Percentiles rank a stretch among this genome's conserved stretches.
Evolutionary conservation across 2,113 vertebrate genomes (phyloP).

Genomic region (Carlito syrichta): DNA sequence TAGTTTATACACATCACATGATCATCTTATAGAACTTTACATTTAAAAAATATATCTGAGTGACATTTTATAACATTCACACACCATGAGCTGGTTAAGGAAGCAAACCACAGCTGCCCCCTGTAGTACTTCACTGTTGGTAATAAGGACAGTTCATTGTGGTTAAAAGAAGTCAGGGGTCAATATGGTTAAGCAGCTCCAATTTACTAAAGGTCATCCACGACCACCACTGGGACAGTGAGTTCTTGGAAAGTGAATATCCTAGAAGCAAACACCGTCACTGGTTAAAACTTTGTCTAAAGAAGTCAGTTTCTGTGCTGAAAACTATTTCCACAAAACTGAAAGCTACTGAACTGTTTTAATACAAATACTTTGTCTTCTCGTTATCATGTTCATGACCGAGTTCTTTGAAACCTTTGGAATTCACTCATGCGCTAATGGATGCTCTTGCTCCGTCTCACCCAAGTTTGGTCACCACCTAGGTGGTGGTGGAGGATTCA

Average conservation of each 20-base stretch:
- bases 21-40: slow-evolving; percentile 94
- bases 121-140: slow-evolving; percentile 92
- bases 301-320: slow-evolving; percentile 86
- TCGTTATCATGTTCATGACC: slow-evolving; percentile 85
- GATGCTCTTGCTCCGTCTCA: slow-evolving; percentile 81
- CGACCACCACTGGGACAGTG: slow-evolving; percentile 80
- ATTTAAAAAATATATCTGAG: slow-evolving; percentile 91
- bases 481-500: slow-evolving; percentile 76
- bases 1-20: slow-evolving; percentile 97
- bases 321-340: slow-evolving; percentile 87
- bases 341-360: slow-evolving; percentile 87
- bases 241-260: slow-evolving; percentile 84
- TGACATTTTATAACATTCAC: slow-evolving; percentile 87
- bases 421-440: slow-evolving; percentile 81
- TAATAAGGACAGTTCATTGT: slow-evolving; percentile 83
- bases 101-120: slow-evolving; percentile 83
- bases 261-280: slow-evolving; percentile 89
- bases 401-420: slow-evolving; percentile 85
- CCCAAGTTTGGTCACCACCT: slow-evolving; percentile 78
- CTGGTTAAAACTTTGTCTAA: slow-evolving; percentile 89
- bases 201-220: slow-evolving; percentile 82
- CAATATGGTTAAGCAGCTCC: slow-evolving; percentile 89
- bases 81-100: slow-evolving; percentile 84
- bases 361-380: slow-evolving; percentile 91
- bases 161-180: slow-evolving; percentile 81